Base-by-base conservation (phyloP, 2,888 invertebrate genomes). In the Polydrusus cervinus region DNA sequence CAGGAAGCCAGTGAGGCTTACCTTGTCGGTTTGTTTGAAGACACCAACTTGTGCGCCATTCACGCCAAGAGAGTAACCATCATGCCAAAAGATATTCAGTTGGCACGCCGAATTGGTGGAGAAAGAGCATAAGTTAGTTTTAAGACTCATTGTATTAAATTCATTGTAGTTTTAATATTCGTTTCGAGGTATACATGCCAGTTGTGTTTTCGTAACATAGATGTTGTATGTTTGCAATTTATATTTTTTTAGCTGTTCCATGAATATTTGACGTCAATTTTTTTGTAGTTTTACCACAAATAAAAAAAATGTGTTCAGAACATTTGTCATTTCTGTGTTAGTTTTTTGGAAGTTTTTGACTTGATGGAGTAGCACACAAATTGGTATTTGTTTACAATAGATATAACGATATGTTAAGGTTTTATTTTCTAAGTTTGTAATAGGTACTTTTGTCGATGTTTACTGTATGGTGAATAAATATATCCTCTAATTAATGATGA, bases 41-140 rank as follows among this genome's bases (percentile, higher is more conserved):
- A 98, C 90, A 98, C 98, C 81, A 98, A 98, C 89, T 91, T 98
- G 91, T 97, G 97, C 90, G 97, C 97, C 81, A 97, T 98, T 87
- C 98, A 98, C 86, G 97, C 97, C 83, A 97, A 97, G 89, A 93
- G 97, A 84, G 97, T 98, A 72, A 98, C 97, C 80, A 98, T 98
- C 89, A 98, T 97, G 97, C 97, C 97, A 83, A 98, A 97, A 89
- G 97, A 98, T 87, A 97, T 98, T 85, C 97, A 97, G 89, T 91
- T 98, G 88, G 97, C 97, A 77, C 93, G 97, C 87, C 93, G 97
- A 91, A 98, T 98, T 89, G 95, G 97, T 86, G 97, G 97, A 82
- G 97, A 97, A 90, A 93, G 97, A 89, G 95, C 95, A 91, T 96
- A 95, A 94, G 71, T 79, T 53, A 71, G 14, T 67, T 67, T 67